phyloP scores from a whole-genome alignment of 2,888 invertebrate genomes.

The Nephrocerus scutellatus region DNA sequence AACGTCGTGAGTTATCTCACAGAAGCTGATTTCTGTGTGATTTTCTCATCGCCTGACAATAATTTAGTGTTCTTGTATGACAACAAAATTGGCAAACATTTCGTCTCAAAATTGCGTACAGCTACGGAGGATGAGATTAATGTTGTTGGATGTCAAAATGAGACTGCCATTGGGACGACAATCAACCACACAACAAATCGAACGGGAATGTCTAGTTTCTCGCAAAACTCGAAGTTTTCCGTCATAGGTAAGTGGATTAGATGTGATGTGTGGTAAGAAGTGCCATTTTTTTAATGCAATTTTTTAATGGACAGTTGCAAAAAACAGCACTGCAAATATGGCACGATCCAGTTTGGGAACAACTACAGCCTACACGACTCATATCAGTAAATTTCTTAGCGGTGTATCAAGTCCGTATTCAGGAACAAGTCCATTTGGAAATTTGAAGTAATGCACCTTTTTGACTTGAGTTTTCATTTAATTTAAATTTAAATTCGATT shows the following conservation, averaged over 20 bases:
- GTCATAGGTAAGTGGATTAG: slow-evolving; percentile 26
- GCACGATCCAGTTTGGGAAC: slow-evolving; percentile 30
- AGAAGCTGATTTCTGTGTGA: slow-evolving; percentile 58
- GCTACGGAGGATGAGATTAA: slow-evolving; percentile 67
- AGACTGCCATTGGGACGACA: slow-evolving; percentile 37
- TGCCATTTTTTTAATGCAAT: neutral
- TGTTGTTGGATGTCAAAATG: slow-evolving; percentile 52
- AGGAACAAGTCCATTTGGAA: slow-evolving; percentile 34
- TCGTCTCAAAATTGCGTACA: slow-evolving; percentile 72
- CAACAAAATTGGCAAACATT: slow-evolving; percentile 67
- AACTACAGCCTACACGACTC: slow-evolving; percentile 27
- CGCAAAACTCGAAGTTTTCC: slow-evolving; percentile 34
- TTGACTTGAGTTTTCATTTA: neutral
- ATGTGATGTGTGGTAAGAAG: neutral
- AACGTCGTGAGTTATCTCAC: slow-evolving; percentile 56
- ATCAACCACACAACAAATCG: slow-evolving; percentile 24
- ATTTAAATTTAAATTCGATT: slow-evolving; percentile 1
- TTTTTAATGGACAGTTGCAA: slow-evolving; percentile 25
- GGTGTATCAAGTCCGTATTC: slow-evolving; percentile 34
- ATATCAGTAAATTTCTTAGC: slow-evolving; percentile 32
- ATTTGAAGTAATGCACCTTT: slow-evolving; percentile 31
- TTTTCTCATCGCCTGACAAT: slow-evolving; percentile 69
- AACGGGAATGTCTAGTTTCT: slow-evolving; percentile 29
- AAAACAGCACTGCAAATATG: slow-evolving; percentile 31
- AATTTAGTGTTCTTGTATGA: slow-evolving; percentile 79